These are phyloP conservation scores for Lysandra bellargus DNA, from an alignment of 2,888 invertebrate genomes.

Conservation along the genomic window DNA sequence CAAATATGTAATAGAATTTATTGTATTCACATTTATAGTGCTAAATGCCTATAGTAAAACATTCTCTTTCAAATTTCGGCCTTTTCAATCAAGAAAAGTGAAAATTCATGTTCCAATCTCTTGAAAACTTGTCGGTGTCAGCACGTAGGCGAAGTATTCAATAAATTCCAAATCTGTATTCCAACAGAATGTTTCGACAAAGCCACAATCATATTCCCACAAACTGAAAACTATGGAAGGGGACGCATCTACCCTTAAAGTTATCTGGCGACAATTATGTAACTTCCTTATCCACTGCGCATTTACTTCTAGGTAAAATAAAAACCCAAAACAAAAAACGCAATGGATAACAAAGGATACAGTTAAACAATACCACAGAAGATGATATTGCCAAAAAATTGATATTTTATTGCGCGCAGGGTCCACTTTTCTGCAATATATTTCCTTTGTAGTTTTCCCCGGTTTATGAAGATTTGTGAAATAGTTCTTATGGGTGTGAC, in stretches of 20 bases:
- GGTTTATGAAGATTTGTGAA: slow-evolving; percentile 43
- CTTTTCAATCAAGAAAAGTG: not conserved
- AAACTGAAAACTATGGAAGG: slow-evolving; percentile 27
- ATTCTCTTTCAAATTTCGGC: not conserved
- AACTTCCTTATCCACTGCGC: not conserved
- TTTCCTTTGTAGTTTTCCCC: slow-evolving; percentile 62
- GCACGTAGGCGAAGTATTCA: slow-evolving; percentile 7
- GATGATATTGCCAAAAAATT: slow-evolving; percentile 60
- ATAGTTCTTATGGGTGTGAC: slow-evolving; percentile 43
- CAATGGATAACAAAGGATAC: slow-evolving; percentile 39
- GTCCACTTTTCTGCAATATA: slow-evolving; percentile 74
- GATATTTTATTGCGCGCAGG: slow-evolving; percentile 76
- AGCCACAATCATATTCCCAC: slow-evolving; percentile 21
- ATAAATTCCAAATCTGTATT: slow-evolving; percentile 19
- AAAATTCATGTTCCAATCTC: not conserved
- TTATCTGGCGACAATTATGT: not conserved
- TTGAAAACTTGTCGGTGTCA: slow-evolving; percentile 4
- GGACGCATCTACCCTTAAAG: slow-evolving; percentile 3
- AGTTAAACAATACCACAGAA: not conserved
- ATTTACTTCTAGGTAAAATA: not conserved
- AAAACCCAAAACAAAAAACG: slow-evolving; percentile 39
- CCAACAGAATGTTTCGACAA: slow-evolving; percentile 19
- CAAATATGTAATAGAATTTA: too few relatives aligned
- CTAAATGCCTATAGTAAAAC: too few relatives aligned
- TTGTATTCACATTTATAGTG: too few relatives aligned